phyloP scores from a whole-genome alignment of 2,113 vertebrate species.

The Neogobius melanostomus region DNA sequence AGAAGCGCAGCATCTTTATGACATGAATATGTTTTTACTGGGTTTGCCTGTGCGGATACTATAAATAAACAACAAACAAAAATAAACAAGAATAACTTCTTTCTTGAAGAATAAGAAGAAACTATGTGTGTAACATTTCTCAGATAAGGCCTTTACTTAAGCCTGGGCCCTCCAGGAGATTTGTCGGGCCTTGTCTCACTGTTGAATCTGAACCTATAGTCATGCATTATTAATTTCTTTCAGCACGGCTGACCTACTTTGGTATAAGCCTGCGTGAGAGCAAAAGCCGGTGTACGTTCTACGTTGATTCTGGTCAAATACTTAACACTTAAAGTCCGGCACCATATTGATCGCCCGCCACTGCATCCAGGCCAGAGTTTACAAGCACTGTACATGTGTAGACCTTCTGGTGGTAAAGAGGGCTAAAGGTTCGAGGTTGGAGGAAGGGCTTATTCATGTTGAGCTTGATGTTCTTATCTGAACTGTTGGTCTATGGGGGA shows the following conservation, averaged over 20 bases:
- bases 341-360: constrained; percentile 26
- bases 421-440: constrained; percentile 23
- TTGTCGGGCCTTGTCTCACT: background rate
- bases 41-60: no score
- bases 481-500: constrained; percentile 36
- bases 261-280: background rate
- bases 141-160: no score
- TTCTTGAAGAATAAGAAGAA: no score
- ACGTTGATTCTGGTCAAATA: constrained; percentile 27
- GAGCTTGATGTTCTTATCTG: constrained; percentile 40
- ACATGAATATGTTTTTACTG: no score
- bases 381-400: constrained; percentile 6
- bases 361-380: background rate
- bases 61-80: no score
- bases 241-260: constrained; percentile 29
- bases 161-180: no score
- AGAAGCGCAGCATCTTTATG: no score
- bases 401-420: constrained; percentile 18
- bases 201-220: constrained; percentile 15
- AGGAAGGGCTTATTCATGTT: constrained; percentile 46
- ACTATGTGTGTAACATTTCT: no score
- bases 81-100: no score
- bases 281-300: background rate
- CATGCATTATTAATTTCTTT: constrained; percentile 12
- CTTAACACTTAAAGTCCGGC: constrained; percentile 38